Conservation (phyloP, 2,797 vertebrate genomes). For the Silurus lanzhouensis region DNA sequence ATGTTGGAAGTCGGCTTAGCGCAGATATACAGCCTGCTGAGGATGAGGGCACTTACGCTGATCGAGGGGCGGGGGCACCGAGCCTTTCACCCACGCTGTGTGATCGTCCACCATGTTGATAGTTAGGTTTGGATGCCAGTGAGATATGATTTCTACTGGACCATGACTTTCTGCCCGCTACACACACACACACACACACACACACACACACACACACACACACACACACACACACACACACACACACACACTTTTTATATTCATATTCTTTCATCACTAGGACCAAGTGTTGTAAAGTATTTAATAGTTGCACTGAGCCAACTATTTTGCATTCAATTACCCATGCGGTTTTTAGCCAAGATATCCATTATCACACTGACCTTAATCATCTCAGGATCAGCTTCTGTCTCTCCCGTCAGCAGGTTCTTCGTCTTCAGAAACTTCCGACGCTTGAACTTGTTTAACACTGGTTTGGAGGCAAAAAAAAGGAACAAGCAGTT, state of each 20-base stretch:
- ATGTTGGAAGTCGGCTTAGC: neutral
- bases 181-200: neutral
- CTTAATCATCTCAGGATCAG: constrained; percentile 89
- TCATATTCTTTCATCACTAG: neutral
- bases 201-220: neutral
- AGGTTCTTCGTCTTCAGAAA: constrained; percentile 96
- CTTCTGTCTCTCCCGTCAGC: constrained; percentile 91
- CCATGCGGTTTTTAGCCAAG: neutral
- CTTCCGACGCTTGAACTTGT: constrained; percentile 92
- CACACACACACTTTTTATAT: neutral
- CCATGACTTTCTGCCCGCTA: constrained; percentile 87
- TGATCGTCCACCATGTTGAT: constrained; percentile 98
- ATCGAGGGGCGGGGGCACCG: constrained; percentile 91
- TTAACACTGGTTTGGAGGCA: constrained; percentile 81
- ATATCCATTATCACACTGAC: constrained; percentile 54
- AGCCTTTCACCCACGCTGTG: constrained; percentile 95
- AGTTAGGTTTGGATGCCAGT: constrained; percentile 97
- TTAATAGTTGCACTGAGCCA: neutral
- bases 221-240: neutral
- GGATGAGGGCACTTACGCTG: constrained; percentile 79
- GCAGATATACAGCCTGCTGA: neutral
- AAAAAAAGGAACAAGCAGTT: neutral
- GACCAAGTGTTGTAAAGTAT: neutral
- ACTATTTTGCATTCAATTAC: neutral
- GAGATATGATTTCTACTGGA: constrained; percentile 93